phyloP scores from a whole-genome alignment of 2,113 vertebrate species.

The Erythrolamprus reginae region DNA sequence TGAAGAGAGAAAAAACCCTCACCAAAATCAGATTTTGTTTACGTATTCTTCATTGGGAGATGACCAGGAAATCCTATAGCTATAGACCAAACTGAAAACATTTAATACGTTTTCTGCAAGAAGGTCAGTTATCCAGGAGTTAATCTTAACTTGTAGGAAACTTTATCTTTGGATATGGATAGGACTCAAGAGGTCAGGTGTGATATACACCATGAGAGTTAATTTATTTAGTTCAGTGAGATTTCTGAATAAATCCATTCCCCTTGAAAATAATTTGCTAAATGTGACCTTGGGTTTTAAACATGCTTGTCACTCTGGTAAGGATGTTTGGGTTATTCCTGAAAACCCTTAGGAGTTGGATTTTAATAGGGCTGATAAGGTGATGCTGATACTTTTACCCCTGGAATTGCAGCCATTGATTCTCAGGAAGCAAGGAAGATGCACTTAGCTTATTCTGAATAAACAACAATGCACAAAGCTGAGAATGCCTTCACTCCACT shows the following conservation, averaged over 20 bases:
- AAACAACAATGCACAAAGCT: background rate
- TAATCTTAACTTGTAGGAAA: background rate
- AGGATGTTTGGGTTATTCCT: background rate
- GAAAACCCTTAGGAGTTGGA: background rate
- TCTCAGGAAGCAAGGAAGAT: background rate
- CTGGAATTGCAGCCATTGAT: background rate
- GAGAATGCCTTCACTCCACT: background rate
- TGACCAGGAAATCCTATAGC: background rate
- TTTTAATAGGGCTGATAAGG: background rate
- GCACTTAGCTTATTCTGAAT: background rate
- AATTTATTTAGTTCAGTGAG: background rate
- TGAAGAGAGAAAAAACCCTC: fast-evolving
- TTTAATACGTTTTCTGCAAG: background rate
- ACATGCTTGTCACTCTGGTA: background rate
- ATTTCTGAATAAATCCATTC: background rate
- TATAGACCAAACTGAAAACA: background rate
- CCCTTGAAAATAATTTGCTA: background rate
- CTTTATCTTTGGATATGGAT: background rate
- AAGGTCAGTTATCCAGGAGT: background rate
- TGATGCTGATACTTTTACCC: background rate
- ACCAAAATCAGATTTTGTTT: background rate
- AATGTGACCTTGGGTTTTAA: background rate
- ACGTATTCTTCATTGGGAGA: background rate
- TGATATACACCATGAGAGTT: background rate
- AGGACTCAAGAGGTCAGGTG: background rate